Conservation (phyloP, 2,797 vertebrate genomes). For the Coregonus sp. region DNA sequence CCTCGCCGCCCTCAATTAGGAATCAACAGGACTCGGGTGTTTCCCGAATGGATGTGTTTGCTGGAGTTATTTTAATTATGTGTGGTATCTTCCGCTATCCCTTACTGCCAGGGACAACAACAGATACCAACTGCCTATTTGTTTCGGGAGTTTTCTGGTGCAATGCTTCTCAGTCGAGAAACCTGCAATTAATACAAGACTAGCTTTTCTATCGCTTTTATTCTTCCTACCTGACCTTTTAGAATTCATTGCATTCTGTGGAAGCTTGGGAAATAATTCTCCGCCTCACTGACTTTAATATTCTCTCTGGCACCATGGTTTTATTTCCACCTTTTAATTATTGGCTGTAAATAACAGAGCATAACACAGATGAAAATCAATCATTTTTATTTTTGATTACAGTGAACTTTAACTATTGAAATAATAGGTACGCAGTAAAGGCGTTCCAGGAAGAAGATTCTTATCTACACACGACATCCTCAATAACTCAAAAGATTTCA, state of each 20-base stretch:
- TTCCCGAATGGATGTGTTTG: neutral
- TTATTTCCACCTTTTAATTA: slow-evolving; percentile 50
- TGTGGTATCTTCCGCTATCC: neutral
- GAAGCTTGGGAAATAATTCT: slow-evolving; percentile 29
- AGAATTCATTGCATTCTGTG: slow-evolving; percentile 38
- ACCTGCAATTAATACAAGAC: neutral
- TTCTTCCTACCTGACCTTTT: neutral
- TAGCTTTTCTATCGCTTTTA: neutral
- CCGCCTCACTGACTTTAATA: slow-evolving; percentile 44
- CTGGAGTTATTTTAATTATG: neutral
- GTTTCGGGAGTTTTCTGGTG: neutral
- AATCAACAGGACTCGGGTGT: slow-evolving; percentile 17
- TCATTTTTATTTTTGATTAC: neutral
- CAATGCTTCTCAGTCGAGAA: neutral
- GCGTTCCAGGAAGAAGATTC: no score
- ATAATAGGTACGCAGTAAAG: neutral
- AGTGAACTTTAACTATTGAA: neutral
- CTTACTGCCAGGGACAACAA: neutral
- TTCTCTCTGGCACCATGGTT: slow-evolving; percentile 37
- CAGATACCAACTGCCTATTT: neutral
- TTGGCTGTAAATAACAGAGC: slow-evolving; percentile 28
- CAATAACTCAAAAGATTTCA: no score
- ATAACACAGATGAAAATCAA: slow-evolving; percentile 13
- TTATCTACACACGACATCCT: no score
- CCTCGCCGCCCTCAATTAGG: slow-evolving; percentile 60